phyloP scores from a whole-genome alignment of 2,888 invertebrate genomes.

The Tanytarsus gracilentus region DNA sequence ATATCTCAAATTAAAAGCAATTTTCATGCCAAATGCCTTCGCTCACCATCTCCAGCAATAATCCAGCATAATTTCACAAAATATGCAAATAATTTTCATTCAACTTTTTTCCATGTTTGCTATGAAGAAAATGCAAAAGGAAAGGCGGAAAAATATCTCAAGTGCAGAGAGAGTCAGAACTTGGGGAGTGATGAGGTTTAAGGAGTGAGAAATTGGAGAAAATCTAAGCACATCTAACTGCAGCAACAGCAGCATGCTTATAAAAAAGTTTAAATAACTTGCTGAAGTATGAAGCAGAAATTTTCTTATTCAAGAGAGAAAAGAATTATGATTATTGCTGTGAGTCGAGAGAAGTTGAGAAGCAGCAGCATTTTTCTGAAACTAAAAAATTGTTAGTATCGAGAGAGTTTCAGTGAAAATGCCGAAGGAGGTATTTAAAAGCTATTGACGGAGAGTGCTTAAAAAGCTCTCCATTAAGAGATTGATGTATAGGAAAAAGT shows the following conservation, averaged over 20 bases:
- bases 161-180: not conserved
- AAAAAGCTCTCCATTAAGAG: too few relatives aligned
- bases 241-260: not conserved
- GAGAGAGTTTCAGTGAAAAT: too few relatives aligned
- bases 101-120: not conserved
- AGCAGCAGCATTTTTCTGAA: too few relatives aligned
- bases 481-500: too few relatives aligned
- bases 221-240: not conserved
- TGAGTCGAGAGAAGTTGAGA: not conserved
- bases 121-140: not conserved
- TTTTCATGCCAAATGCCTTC: too few relatives aligned
- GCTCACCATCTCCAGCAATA: not conserved
- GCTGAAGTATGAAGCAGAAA: conserved; percentile 6
- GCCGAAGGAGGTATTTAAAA: too few relatives aligned
- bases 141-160: not conserved
- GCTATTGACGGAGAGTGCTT: too few relatives aligned
- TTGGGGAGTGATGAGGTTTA: too few relatives aligned
- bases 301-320: not conserved
- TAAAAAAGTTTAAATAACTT: conserved; percentile 12
- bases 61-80: not conserved
- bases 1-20: not conserved
- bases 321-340: conserved; percentile 20
- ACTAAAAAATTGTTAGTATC: too few relatives aligned
- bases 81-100: not conserved
- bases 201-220: too few relatives aligned